phyloP scores from a whole-genome alignment of 2,888 invertebrate species.

The Lordiphosa fenestrarum region DNA sequence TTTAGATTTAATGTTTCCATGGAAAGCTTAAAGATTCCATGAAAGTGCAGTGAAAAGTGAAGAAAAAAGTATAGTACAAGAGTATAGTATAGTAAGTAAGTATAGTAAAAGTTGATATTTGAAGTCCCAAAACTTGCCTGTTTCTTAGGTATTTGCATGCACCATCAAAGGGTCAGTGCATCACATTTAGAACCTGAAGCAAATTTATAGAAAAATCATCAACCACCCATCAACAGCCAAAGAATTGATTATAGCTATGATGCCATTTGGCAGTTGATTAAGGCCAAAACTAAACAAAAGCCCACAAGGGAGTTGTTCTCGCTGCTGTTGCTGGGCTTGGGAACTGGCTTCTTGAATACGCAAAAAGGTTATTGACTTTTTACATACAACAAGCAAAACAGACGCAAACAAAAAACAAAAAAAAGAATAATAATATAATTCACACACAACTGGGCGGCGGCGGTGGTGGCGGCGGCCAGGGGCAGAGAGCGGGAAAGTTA shows the following conservation, averaged over 20 bases:
- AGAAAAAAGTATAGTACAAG: too few species aligned
- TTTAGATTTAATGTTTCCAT: too few species aligned
- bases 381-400: slow-evolving; percentile 68
- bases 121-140: too few species aligned
- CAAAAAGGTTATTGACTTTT: slow-evolving; percentile 69
- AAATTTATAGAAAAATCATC: too few species aligned
- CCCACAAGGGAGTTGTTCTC: slow-evolving; percentile 15
- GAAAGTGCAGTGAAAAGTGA: too few species aligned
- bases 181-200: too few species aligned
- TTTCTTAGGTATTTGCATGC: too few species aligned
- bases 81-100: too few species aligned
- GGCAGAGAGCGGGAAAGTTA: slow-evolving; percentile 59
- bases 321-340: slow-evolving; percentile 15
- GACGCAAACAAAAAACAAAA: slow-evolving; percentile 62
- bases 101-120: too few species aligned
- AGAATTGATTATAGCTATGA: slow-evolving; percentile 29
- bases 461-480: slow-evolving; percentile 22
- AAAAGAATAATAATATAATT: slow-evolving; percentile 20
- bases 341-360: slow-evolving; percentile 62
- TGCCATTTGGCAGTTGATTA: slow-evolving; percentile 59
- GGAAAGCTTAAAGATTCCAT: too few species aligned
- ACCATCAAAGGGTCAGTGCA: too few species aligned
- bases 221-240: too few species aligned
- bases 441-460: slow-evolving; percentile 9
- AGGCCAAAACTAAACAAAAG: slow-evolving; percentile 46